Base-by-base conservation (phyloP, 30 jellyfish, hydroid and myxozoan genomes). In the Mastigias papua region DNA sequence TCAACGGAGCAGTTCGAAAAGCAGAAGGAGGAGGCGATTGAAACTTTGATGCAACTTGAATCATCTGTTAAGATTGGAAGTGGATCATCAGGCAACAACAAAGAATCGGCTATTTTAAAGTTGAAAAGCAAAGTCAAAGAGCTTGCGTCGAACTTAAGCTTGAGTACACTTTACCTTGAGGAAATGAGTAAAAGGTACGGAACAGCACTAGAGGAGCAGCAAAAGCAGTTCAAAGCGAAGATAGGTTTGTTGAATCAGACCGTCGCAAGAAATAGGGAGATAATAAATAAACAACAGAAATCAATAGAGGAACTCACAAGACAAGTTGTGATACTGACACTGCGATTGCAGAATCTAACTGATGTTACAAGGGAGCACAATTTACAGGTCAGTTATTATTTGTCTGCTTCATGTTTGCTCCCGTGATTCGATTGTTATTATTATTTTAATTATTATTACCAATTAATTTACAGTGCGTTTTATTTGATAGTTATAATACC, bases 171-270 rank as follows among this genome's bases (percentile, higher is more conserved):
- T 71, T 96, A 96, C 68, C 84, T 96, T 80, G 97, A 96, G 54
- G 96, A 89, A 89, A 96, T 96, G 99, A 96, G 99, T 66, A 87
- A 91, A 63, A 69, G 99, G 60, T 94, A 94, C 79, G 90, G 97
- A 21, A 81, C 97, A 0, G 99, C 99, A 8, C 72, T 94, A 58
- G 99, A 84, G 80, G 99, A 89, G 21, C 98, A 90, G 67, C 93
- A 89, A 46, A 94, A 94, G 54, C 93, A 92, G 22, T 96, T 90
- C 88, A 89, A 89, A 35, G 46, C 74, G 83, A 94, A 94, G 65
- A 68, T 64, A 9, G 58, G 73, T 31, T 72, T 76, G 61, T 72
- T 94, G 76, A 94, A 94, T 69, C 82, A 67, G 72, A 88, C 86
- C 13, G 73, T 87, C 8, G 54, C 77, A 1, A 31, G 34, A 26